A percentile compares a stretch with the other conserved stretches of the same genome.
These are phyloP conservation scores for Epistrophe eligans DNA, from an alignment of 2,888 invertebrate species.

Conservation along the genomic window DNA sequence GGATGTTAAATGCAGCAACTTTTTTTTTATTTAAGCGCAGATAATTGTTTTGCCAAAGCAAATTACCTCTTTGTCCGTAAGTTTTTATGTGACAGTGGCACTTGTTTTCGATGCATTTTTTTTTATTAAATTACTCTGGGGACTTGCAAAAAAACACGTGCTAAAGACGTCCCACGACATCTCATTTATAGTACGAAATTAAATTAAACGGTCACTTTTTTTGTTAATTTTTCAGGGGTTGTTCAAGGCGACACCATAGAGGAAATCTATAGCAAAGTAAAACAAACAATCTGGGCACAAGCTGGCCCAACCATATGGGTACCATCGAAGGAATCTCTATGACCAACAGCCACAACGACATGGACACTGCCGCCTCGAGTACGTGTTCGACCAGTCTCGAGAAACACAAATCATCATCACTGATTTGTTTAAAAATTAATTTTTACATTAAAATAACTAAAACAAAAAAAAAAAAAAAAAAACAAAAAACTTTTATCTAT, in stretches of 20 bases:
- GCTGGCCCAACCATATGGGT: slow-evolving; percentile 99
- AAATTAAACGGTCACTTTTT: not conserved
- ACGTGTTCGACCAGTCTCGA: slow-evolving; percentile 84
- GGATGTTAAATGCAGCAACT: too few species aligned
- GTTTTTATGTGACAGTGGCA: too few species aligned
- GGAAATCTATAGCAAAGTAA: slow-evolving; percentile 97
- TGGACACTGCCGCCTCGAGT: slow-evolving; percentile 86
- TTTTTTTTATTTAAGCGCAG: too few species aligned
- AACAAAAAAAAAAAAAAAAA: slow-evolving; percentile 11
- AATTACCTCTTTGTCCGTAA: too few species aligned
- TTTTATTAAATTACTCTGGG: too few species aligned
- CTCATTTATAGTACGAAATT: not conserved
- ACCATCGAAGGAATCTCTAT: slow-evolving; percentile 97
- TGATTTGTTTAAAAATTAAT: slow-evolving; percentile 72
- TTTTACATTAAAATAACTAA: slow-evolving; percentile 70
- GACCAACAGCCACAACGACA: slow-evolving; percentile 87
- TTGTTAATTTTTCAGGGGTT: slow-evolving; percentile 87
- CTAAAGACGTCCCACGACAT: too few species aligned
- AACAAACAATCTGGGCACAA: slow-evolving; percentile 97
- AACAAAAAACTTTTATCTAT: slow-evolving; percentile 65
- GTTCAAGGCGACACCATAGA: slow-evolving; percentile 99
- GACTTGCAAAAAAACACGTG: too few species aligned
- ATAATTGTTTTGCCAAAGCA: too few species aligned
- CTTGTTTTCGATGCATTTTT: too few species aligned
- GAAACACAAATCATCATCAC: slow-evolving; percentile 82